These are phyloP conservation scores for Macrobrachium rosenbergii DNA, from an alignment of 1,140 invertebrate species.

Conservation along the genomic window DNA sequence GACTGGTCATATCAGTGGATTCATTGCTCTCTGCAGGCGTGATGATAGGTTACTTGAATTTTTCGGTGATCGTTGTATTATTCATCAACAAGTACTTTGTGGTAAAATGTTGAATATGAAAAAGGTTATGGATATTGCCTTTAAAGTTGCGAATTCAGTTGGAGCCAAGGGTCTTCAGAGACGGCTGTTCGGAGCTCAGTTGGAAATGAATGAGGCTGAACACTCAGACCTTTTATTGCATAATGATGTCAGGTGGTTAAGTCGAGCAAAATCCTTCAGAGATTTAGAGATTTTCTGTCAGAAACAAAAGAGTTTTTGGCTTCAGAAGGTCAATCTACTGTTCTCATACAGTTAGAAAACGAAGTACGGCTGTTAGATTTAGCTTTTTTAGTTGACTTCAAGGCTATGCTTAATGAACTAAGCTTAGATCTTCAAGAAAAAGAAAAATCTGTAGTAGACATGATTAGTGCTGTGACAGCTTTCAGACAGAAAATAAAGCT, in stretches of 20 bases:
- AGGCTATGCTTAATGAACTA: slow-evolving; percentile 22
- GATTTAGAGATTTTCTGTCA: slow-evolving; percentile 34
- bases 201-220: slow-evolving; percentile 40
- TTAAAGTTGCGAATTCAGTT: slow-evolving; percentile 40
- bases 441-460: too few relatives aligned
- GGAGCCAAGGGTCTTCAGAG: slow-evolving; percentile 39
- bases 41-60: too few relatives aligned
- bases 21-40: too few relatives aligned
- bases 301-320: slow-evolving; percentile 19
- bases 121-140: slow-evolving; percentile 45
- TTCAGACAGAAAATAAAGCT: too few relatives aligned
- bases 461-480: too few relatives aligned
- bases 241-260: slow-evolving; percentile 40
- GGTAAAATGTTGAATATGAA: too few relatives aligned
- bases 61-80: too few relatives aligned
- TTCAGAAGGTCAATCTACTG: not conserved
- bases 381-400: slow-evolving; percentile 36
- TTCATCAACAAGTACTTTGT: too few relatives aligned
- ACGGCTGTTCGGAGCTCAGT: slow-evolving; percentile 28
- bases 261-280: slow-evolving; percentile 41
- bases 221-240: slow-evolving; percentile 28
- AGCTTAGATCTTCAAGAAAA: slow-evolving; percentile 13
- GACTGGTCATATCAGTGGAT: slow-evolving; percentile 25
- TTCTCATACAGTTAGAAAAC: slow-evolving; percentile 22
- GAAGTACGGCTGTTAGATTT: slow-evolving; percentile 33